Base-by-base conservation (phyloP, 2,113 vertebrate species). In the Cephalophus harveyi region DNA sequence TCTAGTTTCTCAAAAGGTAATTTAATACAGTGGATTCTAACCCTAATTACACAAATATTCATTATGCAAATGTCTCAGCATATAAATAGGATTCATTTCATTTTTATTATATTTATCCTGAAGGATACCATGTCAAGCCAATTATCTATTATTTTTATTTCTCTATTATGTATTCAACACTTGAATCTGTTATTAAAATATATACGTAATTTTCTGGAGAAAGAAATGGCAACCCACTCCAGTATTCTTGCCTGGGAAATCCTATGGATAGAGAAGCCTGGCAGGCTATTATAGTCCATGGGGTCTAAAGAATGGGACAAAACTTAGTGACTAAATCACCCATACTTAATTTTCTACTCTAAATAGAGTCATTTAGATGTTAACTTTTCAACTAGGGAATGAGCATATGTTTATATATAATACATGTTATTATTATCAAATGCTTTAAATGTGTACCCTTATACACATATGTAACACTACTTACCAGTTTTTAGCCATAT, bases 101-200 rank as follows among this genome's bases (percentile, higher is more conserved):
- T 89, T 97, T 97, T 62, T 71, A 76, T 96, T 52, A 16, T 78
- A 17, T 54, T 88, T 94, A 57, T 96, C n/a, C 36, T 78, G 4
- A 76, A 74, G 78, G 85, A 86, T 84, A 43, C 54, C 48, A 23
- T 67, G 78, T 55, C 12, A 96, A 98, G 64, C 46, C 96, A 96
- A 96, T 46, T 50, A 43, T 27, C 97, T 0, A 1, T 96, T 60
- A 67, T 97, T 97, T 96, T 96, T 48, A 94, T 89, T 96, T 97
- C 16, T 97, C 9, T 92, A 30, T 97, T 97, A 92, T 74, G 28
- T 91, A 79, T 90, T 54, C 59, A 87, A 50, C 1, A 52, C 27
- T 96, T 97, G 92, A 94, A 98, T 98, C 84, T 97, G 91, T 55
- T 96, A n/a, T 95, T 36, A 4, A 97, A 98, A 98, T 85, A 96